Base-by-base conservation (phyloP, 2,888 invertebrate species). In the Athripsodes cinereus region DNA sequence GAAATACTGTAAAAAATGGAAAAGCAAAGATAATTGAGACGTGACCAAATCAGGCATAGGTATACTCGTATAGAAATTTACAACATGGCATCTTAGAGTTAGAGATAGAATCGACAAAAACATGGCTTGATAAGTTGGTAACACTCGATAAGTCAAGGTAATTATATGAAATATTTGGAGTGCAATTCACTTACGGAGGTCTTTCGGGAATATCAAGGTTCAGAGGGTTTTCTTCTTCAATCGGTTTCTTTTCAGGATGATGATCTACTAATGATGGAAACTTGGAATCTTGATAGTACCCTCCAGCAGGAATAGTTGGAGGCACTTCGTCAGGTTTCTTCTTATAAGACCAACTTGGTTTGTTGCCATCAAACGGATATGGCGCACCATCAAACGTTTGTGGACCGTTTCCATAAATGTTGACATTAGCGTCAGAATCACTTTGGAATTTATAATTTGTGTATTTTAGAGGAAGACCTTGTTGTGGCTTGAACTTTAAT, bases 1-100 rank as follows among this genome's bases (percentile, higher is more conserved):
- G 75, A 76, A 2, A 64, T 65, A 2, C 76, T 78, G 68, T 0
- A 61, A 34, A 46, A 52, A 22, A 22, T 40, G 21, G 22, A 31
- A 26, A 18, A 5, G 13, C 26, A 26, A 26, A 26, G 10, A 26
- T 26, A 10, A n/a, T n/a, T n/a, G n/a, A n/a, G n/a, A n/a, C n/a
- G n/a, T n/a, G n/a, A n/a, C n/a, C n/a, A n/a, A n/a, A n/a, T n/a
- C n/a, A n/a, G n/a, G n/a, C n/a, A n/a, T n/a, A n/a, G n/a, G n/a
- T n/a, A n/a, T n/a, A n/a, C n/a, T n/a, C n/a, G n/a, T n/a, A n/a
- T n/a, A n/a, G n/a, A n/a, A n/a, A n/a, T n/a, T n/a, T n/a, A n/a
- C n/a, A n/a, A n/a, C n/a, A n/a, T n/a, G n/a, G n/a, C n/a, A n/a
- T n/a, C n/a, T n/a, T n/a, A n/a, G n/a, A n/a, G n/a, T n/a, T n/a